Conservation (phyloP, 92 coral and sea anemone species). For the Micromussa lordhowensis region DNA sequence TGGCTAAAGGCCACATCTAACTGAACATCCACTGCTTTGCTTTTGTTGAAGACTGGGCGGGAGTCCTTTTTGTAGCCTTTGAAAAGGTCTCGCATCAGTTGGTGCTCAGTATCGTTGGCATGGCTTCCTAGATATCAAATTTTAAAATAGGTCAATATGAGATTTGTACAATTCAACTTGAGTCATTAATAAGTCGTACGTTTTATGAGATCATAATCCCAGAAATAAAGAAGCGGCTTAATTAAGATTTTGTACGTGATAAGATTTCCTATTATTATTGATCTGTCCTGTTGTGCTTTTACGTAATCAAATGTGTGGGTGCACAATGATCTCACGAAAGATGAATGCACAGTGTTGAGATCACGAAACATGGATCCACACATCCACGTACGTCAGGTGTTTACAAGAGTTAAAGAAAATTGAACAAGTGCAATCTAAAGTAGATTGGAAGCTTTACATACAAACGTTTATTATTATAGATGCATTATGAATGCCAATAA, state of each 20-base stretch:
- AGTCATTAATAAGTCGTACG: not conserved
- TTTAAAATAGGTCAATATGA: not conserved
- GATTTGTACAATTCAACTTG: not conserved
- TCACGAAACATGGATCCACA: not conserved
- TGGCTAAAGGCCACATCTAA: constrained; percentile 92
- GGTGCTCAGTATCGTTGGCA: constrained; percentile 70
- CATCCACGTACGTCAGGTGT: too few species aligned
- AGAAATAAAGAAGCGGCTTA: not conserved
- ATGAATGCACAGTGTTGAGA: not conserved
- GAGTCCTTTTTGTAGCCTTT: constrained; percentile 75
- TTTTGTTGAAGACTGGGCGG: constrained; percentile 84
- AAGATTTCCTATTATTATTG: not conserved
- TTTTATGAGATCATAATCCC: not conserved
- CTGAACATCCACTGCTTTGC: constrained; percentile 66
- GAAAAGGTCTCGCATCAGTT: constrained; percentile 73
- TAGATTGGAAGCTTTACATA: not conserved
- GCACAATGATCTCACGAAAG: not conserved
- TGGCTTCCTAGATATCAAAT: constrained; percentile 30
- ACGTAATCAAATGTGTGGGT: constrained; percentile 16
- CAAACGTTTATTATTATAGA: not conserved
- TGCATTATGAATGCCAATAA: not conserved
- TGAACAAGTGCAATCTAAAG: not conserved
- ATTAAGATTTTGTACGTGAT: not conserved
- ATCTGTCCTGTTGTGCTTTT: not conserved
- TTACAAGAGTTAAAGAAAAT: not conserved